Base-by-base conservation (phyloP, 2,888 invertebrate species). In the Oeneis ivallda region DNA sequence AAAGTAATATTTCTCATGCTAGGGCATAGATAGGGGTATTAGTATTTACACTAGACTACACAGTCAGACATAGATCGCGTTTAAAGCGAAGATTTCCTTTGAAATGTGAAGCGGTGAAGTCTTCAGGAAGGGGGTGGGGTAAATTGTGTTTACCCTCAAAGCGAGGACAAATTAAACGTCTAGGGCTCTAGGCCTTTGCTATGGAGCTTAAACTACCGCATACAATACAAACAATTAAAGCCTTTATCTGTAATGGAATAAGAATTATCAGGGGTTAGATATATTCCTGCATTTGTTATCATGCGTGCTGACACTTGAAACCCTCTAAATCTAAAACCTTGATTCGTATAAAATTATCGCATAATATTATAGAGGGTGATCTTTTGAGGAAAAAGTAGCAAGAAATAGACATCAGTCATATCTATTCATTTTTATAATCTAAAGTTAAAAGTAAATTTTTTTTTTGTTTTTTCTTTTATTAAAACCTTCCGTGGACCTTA, bases 141-240 rank as follows among this genome's bases (percentile, higher is more conserved):
- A 67, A 69, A 67, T 67, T 63, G 65, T 65, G 63, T 67, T 67
- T 67, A 65, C 65, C 65, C 53, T 67, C 65, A 63, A 69, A 69
- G 63, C 45, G 65, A 67, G 65, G 65, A 67, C 61, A 64, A 67
- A 69, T 69, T 65, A 69, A 69, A 69, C 60, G 64, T 61, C 61
- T 61, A 61, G 50, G 39, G 61, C 52, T 67, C 67, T 69, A 69
- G 68, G 64, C 62, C 50, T 67, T 59, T 67, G 62, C 65, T 65
- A 61, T 59, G 41, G 54, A 50, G 43, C 54, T 45, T 56, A 26
- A 11, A 63, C 45, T 57, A 41, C 10, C 49, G 39, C 37, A 34
- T 7, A 53, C 47, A 32, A 34, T 7, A 53, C 47, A 32, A 49
- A 41, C 57, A 47, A 54, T 63, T 65, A 43, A 56, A 60, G 17